These are phyloP conservation scores for Xestia rhomboidea DNA, from an alignment of 2,888 invertebrate species.

Conservation along the genomic window DNA sequence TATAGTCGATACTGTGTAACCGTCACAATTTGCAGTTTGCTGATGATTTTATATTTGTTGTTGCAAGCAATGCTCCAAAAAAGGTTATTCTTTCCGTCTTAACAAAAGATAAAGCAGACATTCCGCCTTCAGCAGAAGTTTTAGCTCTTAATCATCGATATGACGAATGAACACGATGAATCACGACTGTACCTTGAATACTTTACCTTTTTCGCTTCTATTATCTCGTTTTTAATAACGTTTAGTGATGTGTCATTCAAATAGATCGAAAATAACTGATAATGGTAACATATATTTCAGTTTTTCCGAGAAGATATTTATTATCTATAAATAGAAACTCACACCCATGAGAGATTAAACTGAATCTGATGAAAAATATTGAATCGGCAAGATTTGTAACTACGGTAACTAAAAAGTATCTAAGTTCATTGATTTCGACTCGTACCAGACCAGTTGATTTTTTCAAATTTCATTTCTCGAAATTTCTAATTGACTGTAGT, in stretches of 20 bases:
- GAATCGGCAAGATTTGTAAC: background rate
- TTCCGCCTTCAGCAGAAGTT: constrained; percentile 41
- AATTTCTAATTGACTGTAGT: background rate
- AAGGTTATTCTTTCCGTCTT: background rate
- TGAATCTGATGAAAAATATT: background rate
- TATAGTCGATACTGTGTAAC: too few relatives aligned
- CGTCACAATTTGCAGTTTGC: background rate
- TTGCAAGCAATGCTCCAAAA: background rate
- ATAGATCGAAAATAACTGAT: constrained; percentile 26
- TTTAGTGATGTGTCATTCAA: constrained; percentile 38
- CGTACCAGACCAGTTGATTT: background rate
- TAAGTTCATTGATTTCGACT: background rate
- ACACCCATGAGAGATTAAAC: background rate
- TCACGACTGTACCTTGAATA: constrained; percentile 56
- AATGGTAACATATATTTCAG: background rate
- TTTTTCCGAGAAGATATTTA: background rate
- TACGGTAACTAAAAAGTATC: too few relatives aligned
- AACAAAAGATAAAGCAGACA: constrained; percentile 24
- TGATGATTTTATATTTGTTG: background rate
- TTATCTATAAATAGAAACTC: background rate
- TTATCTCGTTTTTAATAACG: constrained; percentile 42
- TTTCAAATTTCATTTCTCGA: background rate
- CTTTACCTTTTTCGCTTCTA: constrained; percentile 44
- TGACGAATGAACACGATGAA: constrained; percentile 63
- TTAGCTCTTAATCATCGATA: constrained; percentile 61